Percentiles rank a stretch among this genome's conserved stretches.
Evolutionary conservation across 2,113 vertebrate species (phyloP).

Genomic region (Epinephelus cyanopodus): DNA sequence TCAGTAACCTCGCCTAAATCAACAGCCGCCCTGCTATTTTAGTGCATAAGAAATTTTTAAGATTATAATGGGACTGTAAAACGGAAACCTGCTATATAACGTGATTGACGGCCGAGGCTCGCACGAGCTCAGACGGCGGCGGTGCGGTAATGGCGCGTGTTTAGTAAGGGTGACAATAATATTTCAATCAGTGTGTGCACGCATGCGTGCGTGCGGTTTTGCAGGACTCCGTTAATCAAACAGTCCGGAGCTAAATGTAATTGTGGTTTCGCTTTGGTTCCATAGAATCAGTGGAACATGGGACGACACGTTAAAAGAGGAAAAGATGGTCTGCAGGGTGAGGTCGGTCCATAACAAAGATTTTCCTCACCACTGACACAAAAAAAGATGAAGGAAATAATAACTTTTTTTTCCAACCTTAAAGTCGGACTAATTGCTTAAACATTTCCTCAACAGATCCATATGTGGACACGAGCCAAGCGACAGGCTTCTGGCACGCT

Average conservation of each 20-base stretch:
- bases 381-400: slow-evolving; percentile 48
- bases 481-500: slow-evolving; percentile 43
- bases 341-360: slow-evolving; percentile 64
- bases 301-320: slow-evolving; percentile 29
- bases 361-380: slow-evolving; percentile 63
- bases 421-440: slow-evolving; percentile 67
- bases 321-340: slow-evolving; percentile 57
- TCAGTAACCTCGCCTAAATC: slow-evolving; percentile 63
- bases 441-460: slow-evolving; percentile 69
- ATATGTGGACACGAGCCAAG: slow-evolving; percentile 37
- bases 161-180: slow-evolving; percentile 52
- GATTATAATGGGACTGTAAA: slow-evolving; percentile 65
- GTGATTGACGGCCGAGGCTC: slow-evolving; percentile 63
- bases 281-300: slow-evolving; percentile 50
- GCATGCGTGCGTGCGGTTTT: slow-evolving; percentile 29
- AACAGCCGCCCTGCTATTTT: slow-evolving; percentile 68
- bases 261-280: slow-evolving; percentile 63
- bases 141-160: slow-evolving; percentile 52
- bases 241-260: slow-evolving; percentile 32
- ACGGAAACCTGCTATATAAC: slow-evolving; percentile 60
- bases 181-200: slow-evolving; percentile 37
- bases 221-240: slow-evolving; percentile 55
- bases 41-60: slow-evolving; percentile 61
- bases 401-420: slow-evolving; percentile 57
- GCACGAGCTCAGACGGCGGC: slow-evolving; percentile 12